Evolutionary conservation across 2,113 vertebrate species (phyloP).

Genomic region (Montifringilla adamsi): DNA sequence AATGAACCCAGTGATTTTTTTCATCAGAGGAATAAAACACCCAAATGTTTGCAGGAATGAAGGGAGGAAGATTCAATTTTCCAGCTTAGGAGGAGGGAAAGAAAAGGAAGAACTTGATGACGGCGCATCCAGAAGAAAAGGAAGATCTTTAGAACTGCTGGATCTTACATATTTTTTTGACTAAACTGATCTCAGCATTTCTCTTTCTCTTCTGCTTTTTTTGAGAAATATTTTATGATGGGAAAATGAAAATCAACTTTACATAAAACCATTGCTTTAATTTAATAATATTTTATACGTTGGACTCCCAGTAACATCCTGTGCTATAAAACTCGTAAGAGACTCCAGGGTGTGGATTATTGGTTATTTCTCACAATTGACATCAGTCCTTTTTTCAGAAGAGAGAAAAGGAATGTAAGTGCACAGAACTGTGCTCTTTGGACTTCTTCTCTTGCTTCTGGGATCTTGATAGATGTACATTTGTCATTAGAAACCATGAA

Average conservation of each 20-base stretch:
- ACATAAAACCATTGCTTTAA: not conserved
- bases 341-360: not conserved
- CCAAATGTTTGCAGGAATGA: not conserved
- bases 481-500: not conserved
- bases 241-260: not conserved
- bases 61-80: not conserved
- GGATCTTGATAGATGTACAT: not conserved
- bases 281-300: not conserved
- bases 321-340: not conserved
- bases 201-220: not conserved
- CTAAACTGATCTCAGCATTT: not conserved
- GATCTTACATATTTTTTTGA: not conserved
- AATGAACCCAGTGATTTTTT: not conserved
- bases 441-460: not conserved
- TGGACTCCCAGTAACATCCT: not conserved
- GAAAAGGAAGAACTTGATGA: not conserved
- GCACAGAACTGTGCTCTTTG: not conserved
- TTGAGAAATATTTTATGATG: not conserved
- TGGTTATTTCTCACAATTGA: not conserved
- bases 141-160: not conserved
- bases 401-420: not conserved
- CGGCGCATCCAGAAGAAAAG: not conserved
- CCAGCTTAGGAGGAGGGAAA: not conserved
- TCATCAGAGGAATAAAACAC: not conserved
- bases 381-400: not conserved